Conservation (phyloP, 1,140 invertebrate species). For the Telenomus remus region DNA sequence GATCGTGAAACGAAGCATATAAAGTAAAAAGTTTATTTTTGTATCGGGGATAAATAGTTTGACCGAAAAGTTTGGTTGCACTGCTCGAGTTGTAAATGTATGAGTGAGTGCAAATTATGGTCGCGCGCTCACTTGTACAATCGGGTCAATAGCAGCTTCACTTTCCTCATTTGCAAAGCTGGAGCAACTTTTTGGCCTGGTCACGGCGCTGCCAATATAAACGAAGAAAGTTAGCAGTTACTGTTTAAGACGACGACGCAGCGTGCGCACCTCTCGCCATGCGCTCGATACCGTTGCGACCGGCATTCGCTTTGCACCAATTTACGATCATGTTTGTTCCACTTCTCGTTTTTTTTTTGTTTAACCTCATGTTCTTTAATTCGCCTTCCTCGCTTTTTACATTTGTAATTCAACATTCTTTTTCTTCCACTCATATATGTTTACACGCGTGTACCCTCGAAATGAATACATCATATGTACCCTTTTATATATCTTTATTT, state of each 20-base stretch:
- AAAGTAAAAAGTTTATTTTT: constrained; percentile 20
- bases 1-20: constrained; percentile 2
- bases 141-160: constrained; percentile 58
- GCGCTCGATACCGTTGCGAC: constrained; percentile 64
- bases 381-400: constrained; percentile 36
- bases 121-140: constrained; percentile 21
- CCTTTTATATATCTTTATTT: too few relatives aligned
- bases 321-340: constrained; percentile 55
- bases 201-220: constrained; percentile 23
- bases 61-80: constrained; percentile 32
- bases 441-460: constrained; percentile 20
- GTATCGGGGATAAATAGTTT: constrained; percentile 41
- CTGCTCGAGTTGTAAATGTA: constrained; percentile 49
- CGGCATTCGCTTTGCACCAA: constrained; percentile 57
- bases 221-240: constrained; percentile 51
- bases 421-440: constrained; percentile 21
- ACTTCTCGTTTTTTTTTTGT: constrained; percentile 51
- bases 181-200: constrained; percentile 4
- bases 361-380: constrained; percentile 44
- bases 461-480: constrained; percentile 41
- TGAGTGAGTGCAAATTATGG: constrained; percentile 40
- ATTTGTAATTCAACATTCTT: constrained; percentile 25
- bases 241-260: constrained; percentile 45
- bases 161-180: constrained; percentile 54
- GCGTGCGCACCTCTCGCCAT: constrained; percentile 41